phyloP scores from a whole-genome alignment of 2,113 vertebrate genomes.

The Ranitomeya variabilis region DNA sequence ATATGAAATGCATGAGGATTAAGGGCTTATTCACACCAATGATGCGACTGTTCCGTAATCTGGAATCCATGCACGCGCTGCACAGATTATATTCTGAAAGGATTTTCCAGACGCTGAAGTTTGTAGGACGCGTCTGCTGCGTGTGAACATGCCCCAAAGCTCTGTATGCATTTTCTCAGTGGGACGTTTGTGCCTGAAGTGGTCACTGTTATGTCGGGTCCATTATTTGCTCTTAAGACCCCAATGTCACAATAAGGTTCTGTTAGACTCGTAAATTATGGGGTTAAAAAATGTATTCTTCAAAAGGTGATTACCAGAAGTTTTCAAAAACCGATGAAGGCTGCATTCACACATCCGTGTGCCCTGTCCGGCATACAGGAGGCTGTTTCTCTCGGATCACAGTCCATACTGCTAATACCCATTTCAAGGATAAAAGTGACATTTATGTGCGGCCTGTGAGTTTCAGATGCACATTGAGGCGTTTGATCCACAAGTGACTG shows the following conservation, averaged over 20 bases:
- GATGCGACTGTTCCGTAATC: neutral
- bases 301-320: neutral
- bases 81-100: neutral
- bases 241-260: constrained; percentile 47
- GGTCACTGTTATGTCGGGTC: constrained; percentile 21
- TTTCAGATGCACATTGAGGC: too few relatives aligned
- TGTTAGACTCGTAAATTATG: neutral
- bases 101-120: neutral
- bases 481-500: too few relatives aligned
- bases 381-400: too few relatives aligned
- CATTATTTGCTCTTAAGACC: neutral
- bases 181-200: neutral
- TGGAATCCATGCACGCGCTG: too few relatives aligned
- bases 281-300: neutral
- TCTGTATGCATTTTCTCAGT: constrained; percentile 2
- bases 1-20: neutral
- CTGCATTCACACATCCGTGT: too few relatives aligned
- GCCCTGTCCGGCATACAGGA: too few relatives aligned
- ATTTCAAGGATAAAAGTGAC: too few relatives aligned
- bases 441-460: too few relatives aligned
- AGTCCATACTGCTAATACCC: too few relatives aligned
- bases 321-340: neutral
- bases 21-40: neutral
- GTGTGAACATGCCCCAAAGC: neutral
- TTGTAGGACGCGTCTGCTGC: neutral